Base-by-base conservation (phyloP, 2,113 vertebrate genomes). In the Edolisoma coerulescens region DNA sequence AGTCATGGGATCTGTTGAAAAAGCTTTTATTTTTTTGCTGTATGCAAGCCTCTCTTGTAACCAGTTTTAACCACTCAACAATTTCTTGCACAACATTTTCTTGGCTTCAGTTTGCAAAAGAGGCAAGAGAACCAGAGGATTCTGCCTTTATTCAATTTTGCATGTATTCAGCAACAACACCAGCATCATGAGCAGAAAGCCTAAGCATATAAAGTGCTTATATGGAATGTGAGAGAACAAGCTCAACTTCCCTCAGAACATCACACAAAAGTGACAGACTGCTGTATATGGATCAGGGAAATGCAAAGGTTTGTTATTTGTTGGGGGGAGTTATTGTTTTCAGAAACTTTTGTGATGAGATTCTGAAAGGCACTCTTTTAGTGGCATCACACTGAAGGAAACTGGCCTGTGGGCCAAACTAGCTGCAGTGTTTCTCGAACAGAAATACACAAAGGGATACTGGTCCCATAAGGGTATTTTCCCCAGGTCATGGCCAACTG, bases 381-480 rank as follows among this genome's bases (percentile, higher is more conserved):
- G 84, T 59, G 35, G 49, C 57, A 87, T 35, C 49, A 90, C 76
- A 82, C 41, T 83, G 53, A 74, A 92, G 59, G 50, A 77, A 63
- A 90, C 15, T 27, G 21, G 10, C 42, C 37, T 70, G 49, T 63
- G 50, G 64, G 53, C 60, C 71, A 95, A 94, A 71, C 56, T 32
- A 94, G 57, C 77, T 80, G 68, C 85, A 93, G 52, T 39, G 41
- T 80, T 95, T 81, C 89, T 96, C 15, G 12, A 95, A 93, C 32
- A 96, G 39, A 63, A 63, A 87, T 11, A 74, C 50, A 83, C 56
- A 89, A 87, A 93, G 67, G 78, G 68, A 96, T 89, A 88, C 1
- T 67, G 53, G 63, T 90, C 88, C 84, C 91, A 97, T 42, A 94
- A 94, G 77, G 56, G 84, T 86, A 89, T 95, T 95, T 84, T 96